phyloP scores from a whole-genome alignment of 2,113 vertebrate genomes.

The Bos indicus region DNA sequence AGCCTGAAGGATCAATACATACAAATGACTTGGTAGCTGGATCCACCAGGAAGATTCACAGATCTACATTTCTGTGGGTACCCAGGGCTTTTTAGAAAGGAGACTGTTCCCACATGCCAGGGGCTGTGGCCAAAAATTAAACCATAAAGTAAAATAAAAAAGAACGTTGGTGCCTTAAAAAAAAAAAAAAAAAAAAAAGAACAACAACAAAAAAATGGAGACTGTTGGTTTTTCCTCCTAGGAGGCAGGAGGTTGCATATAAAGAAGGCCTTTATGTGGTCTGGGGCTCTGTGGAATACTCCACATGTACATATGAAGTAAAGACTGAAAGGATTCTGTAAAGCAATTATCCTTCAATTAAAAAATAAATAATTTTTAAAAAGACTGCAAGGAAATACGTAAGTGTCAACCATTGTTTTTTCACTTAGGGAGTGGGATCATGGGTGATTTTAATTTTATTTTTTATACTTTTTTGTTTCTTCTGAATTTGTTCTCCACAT shows the following conservation, averaged over 20 bases:
- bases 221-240: neutral
- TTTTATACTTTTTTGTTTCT: neutral
- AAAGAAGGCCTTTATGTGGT: neutral
- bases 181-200: neutral
- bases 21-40: neutral
- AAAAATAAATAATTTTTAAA: neutral
- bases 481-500: neutral
- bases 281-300: neutral
- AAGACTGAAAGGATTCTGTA: neutral
- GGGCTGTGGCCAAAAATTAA: neutral
- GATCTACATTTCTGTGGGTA: neutral
- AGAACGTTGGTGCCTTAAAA: neutral
- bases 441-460: neutral
- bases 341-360: neutral
- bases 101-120: neutral
- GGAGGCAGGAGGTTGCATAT: neutral
- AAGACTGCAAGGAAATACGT: neutral
- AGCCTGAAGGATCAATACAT: neutral
- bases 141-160: neutral
- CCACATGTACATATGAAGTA: accelerated
- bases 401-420: neutral
- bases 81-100: neutral
- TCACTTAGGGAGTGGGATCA: neutral
- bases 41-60: neutral
- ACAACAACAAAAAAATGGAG: neutral